A percentile compares a stretch with the other conserved stretches of the same genome.
These are phyloP conservation scores for Caiman crocodilus DNA, from an alignment of 2,797 vertebrate species.

Conservation along the genomic window DNA sequence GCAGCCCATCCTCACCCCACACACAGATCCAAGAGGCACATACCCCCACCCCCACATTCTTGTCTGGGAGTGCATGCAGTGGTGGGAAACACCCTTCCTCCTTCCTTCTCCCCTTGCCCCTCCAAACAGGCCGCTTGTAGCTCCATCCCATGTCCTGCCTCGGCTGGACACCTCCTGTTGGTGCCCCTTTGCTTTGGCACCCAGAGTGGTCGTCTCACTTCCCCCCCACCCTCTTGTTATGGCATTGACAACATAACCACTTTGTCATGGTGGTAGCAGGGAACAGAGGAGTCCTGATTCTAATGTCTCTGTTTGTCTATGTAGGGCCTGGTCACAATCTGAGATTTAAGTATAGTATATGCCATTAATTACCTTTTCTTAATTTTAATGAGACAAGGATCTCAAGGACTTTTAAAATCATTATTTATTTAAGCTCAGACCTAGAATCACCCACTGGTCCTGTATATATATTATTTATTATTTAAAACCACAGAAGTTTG, in stretches of 20 bases:
- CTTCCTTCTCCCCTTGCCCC: no score
- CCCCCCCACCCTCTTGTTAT: neutral
- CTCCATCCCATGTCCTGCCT: no score
- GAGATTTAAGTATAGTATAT: neutral
- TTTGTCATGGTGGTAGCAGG: neutral
- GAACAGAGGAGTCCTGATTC: neutral
- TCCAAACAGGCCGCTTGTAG: no score
- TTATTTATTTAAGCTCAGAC: neutral
- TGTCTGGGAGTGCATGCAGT: no score
- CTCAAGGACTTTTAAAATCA: neutral
- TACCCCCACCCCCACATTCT: no score
- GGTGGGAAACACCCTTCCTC: no score
- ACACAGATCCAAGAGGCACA: no score
- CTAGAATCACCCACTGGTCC: neutral
- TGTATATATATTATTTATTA: neutral
- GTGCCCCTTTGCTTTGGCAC: no score
- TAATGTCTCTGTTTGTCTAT: neutral
- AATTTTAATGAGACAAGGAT: neutral
- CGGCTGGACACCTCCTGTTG: no score
- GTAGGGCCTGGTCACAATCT: neutral
- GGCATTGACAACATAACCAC: no score
- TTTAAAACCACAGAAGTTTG: neutral
- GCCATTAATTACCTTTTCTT: neutral
- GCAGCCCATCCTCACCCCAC: no score
- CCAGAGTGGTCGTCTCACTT: no score